phyloP scores from a whole-genome alignment of 35 echinoderm and acorn worm genomes.

The Heliocidaris erythrogramma region DNA sequence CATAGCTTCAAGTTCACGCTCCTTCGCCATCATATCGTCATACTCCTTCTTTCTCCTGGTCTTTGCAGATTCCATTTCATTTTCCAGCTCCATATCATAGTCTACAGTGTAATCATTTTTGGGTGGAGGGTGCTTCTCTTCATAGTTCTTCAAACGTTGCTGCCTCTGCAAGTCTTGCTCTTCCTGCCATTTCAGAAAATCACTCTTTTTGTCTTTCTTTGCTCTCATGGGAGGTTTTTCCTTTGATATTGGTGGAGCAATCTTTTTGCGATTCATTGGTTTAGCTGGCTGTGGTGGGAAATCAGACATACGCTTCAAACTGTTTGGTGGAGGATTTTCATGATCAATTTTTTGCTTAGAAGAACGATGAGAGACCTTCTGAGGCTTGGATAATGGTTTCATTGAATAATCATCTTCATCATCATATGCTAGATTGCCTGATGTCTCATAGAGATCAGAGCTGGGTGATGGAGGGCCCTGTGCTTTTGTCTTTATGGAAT shows the following conservation, averaged over 20 bases:
- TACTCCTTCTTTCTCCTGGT: constrained; percentile 60
- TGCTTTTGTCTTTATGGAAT: constrained; percentile 15
- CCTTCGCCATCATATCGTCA: constrained; percentile 66
- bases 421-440: constrained; percentile 41
- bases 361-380: background rate
- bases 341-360: constrained; percentile 31
- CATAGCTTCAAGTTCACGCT: constrained; percentile 70
- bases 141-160: constrained; percentile 62
- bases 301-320: background rate
- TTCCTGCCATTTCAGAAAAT: constrained; percentile 95
- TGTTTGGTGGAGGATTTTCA: background rate
- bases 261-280: constrained; percentile 9
- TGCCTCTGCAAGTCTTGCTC: constrained; percentile 82
- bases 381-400: constrained; percentile 38
- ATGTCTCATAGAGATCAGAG: constrained; percentile 55
- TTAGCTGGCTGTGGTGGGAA: background rate
- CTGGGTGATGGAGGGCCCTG: constrained; percentile 29
- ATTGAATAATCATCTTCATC: constrained; percentile 17
- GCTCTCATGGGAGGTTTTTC: constrained; percentile 22
- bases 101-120: constrained; percentile 20
- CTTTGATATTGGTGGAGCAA: constrained; percentile 10
- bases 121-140: background rate
- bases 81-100: constrained; percentile 46
- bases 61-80: constrained; percentile 55
- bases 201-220: constrained; percentile 57